phyloP scores from a whole-genome alignment of 2,888 invertebrate genomes.

The Macrophya alboannulata region DNA sequence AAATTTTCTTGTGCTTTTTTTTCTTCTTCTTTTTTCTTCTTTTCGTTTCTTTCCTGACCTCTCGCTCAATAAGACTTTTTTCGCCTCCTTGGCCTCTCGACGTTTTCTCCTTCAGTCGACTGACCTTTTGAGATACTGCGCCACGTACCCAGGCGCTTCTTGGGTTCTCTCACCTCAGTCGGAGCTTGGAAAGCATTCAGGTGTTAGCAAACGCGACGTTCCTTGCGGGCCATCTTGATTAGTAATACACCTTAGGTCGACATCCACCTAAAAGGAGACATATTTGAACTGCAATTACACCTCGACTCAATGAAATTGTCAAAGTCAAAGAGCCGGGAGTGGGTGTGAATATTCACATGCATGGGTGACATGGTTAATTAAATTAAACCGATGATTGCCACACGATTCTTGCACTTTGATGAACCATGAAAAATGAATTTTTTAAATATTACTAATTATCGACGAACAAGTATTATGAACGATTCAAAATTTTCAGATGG shows the following conservation, averaged over 20 bases:
- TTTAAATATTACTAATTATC: background rate
- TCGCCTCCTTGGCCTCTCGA: background rate
- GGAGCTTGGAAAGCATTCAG: background rate
- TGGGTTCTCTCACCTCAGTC: background rate
- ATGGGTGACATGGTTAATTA: background rate
- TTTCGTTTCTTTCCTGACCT: background rate
- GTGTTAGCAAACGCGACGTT: background rate
- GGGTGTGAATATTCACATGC: background rate
- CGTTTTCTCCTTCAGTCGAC: background rate
- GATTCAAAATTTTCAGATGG: background rate
- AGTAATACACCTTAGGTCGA: conserved; percentile 15
- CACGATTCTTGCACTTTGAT: background rate
- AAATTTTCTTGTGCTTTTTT: background rate
- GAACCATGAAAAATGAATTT: background rate
- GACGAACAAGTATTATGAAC: background rate
- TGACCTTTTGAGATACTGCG: background rate
- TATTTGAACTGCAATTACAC: conserved; percentile 39
- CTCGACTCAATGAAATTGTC: conserved; percentile 31
- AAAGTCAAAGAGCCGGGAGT: conserved; percentile 26
- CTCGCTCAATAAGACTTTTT: conserved; percentile 14
- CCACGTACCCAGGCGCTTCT: background rate
- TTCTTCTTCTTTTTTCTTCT: background rate
- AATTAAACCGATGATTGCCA: background rate
- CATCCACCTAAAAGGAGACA: background rate
- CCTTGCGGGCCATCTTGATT: conserved; percentile 5